These are phyloP conservation scores for Pseudoips prasinana DNA, from an alignment of 2,888 invertebrate species.

Conservation along the genomic window DNA sequence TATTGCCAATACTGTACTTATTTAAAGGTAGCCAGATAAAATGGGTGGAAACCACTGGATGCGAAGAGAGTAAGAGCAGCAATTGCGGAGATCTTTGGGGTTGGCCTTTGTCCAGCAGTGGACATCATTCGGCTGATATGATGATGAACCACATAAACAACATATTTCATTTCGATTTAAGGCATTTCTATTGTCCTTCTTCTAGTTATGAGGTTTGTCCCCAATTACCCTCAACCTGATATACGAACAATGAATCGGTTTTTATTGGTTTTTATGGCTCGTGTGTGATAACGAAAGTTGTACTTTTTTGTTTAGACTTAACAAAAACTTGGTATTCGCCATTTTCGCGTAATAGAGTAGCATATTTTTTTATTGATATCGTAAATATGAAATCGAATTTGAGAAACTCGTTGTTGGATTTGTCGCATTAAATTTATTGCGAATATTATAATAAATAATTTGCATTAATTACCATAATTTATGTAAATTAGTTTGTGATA, in stretches of 20 bases:
- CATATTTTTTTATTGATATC: slow-evolving; percentile 22
- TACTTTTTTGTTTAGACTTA: slow-evolving; percentile 31
- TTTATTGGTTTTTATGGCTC: slow-evolving; percentile 41
- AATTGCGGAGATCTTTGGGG: too few species aligned
- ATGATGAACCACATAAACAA: too few species aligned
- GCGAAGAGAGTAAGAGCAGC: too few species aligned
- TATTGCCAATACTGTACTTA: too few species aligned
- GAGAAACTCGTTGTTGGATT: slow-evolving; percentile 11
- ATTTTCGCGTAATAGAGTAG: slow-evolving; percentile 33
- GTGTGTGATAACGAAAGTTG: slow-evolving; percentile 49
- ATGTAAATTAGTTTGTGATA: neutral
- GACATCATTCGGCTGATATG: too few species aligned
- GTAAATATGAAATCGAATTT: slow-evolving; percentile 23
- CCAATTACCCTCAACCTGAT: slow-evolving; percentile 20
- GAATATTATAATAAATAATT: too few species aligned
- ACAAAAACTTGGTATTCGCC: slow-evolving; percentile 32
- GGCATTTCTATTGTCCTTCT: too few species aligned
- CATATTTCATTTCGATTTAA: too few species aligned
- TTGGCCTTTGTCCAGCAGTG: too few species aligned
- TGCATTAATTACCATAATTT: too few species aligned
- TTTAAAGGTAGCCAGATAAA: too few species aligned
- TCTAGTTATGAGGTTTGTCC: slow-evolving; percentile 5
- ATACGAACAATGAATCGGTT: slow-evolving; percentile 43
- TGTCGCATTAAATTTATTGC: slow-evolving; percentile 11
- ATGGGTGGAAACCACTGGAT: too few species aligned